Evolutionary conservation across 2,888 invertebrate genomes (phyloP).

Genomic region (Zaprionus bogoriensis): DNA sequence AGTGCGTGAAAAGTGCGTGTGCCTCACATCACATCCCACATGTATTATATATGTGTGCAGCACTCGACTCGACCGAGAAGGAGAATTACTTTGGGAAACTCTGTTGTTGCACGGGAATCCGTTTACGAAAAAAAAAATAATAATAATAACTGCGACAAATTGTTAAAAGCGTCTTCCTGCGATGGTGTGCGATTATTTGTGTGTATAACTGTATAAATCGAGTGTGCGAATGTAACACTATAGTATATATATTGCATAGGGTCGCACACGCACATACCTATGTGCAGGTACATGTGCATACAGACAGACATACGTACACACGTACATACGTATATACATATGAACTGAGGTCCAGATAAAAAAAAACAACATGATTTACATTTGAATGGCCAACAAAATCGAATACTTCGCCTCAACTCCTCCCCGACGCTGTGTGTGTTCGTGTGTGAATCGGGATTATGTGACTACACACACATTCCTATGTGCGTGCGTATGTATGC

Average conservation of each 20-base stretch:
- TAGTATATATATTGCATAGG: slow-evolving; percentile 12
- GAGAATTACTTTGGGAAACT: not conserved
- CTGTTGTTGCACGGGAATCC: slow-evolving; percentile 5
- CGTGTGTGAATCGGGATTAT: slow-evolving; percentile 50
- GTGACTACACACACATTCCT: slow-evolving; percentile 42
- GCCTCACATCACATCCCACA: no score
- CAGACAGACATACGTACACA: not conserved
- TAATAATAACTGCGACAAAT: slow-evolving; percentile 38
- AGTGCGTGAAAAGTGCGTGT: slow-evolving; percentile 58
- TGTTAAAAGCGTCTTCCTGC: slow-evolving; percentile 42
- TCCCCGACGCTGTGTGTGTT: slow-evolving; percentile 1
- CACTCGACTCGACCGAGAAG: no score
- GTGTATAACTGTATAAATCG: slow-evolving; percentile 79
- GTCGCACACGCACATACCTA: not conserved
- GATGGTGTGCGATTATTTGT: slow-evolving; percentile 58
- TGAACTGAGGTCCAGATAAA: not conserved
- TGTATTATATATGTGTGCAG: no score
- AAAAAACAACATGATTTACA: not conserved
- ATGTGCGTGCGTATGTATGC: slow-evolving; percentile 1
- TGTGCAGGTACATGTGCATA: no score
- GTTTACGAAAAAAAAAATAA: slow-evolving; percentile 12
- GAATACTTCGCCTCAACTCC: not conserved
- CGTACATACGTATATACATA: not conserved
- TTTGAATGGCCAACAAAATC: no score
- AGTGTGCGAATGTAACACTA: slow-evolving; percentile 9